Evolutionary conservation across 2,797 vertebrate species (phyloP).

Genomic region (Gila robusta): DNA sequence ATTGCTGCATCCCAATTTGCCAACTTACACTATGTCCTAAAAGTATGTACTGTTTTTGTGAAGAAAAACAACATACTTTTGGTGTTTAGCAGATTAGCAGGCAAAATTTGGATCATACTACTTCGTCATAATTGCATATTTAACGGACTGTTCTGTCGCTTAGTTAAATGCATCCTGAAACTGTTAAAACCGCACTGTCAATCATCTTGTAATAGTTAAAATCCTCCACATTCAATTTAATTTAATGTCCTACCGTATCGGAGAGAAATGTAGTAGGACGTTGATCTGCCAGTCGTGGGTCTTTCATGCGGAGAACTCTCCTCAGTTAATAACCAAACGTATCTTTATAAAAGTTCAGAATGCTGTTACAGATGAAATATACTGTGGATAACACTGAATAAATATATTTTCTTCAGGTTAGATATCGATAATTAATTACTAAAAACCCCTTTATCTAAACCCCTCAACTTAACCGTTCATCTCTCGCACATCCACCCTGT

Average conservation of each 20-base stretch:
- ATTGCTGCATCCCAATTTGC: background rate
- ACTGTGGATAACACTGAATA: background rate
- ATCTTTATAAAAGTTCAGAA: background rate
- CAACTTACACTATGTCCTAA: background rate
- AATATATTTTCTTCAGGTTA: background rate
- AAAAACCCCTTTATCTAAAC: background rate
- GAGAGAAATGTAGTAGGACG: background rate
- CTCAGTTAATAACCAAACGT: background rate
- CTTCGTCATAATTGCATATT: background rate
- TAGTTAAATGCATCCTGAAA: background rate
- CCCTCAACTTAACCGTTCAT: background rate
- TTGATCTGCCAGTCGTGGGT: no score
- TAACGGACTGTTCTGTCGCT: background rate
- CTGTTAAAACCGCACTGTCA: background rate
- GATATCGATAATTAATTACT: background rate
- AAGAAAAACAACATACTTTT: background rate
- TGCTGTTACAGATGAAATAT: background rate
- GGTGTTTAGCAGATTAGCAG: background rate
- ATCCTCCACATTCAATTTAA: background rate
- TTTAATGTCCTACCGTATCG: background rate
- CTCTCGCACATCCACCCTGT: no score
- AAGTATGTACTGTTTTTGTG: background rate
- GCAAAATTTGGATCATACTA: background rate
- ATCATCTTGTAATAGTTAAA: background rate
- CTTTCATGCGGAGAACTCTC: background rate